Conservation (phyloP, 2,797 vertebrate species). For the Schizopygopsis malacanthus region DNA sequence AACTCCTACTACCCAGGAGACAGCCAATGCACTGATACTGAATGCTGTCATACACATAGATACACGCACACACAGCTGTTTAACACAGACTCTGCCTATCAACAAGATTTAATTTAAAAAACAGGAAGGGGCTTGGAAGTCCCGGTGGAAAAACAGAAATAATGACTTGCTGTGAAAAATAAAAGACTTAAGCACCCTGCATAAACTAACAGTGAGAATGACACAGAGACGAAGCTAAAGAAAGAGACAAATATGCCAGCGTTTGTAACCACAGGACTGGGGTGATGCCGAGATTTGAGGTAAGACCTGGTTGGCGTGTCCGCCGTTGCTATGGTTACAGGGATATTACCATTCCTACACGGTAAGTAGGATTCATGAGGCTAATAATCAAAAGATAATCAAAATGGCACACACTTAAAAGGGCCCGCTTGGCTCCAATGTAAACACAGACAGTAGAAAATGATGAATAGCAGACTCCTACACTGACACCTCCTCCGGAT, state of each 20-base stretch:
- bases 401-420: conserved; percentile 27
- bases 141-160: conserved; percentile 36
- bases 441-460: conserved; percentile 25
- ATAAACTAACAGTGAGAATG: conserved; percentile 9
- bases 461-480: conserved; percentile 34
- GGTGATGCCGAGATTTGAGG: conserved; percentile 31
- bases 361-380: conserved; percentile 46
- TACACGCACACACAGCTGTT: conserved; percentile 30
- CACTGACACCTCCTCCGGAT: conserved; percentile 16
- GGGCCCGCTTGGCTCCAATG: conserved; percentile 25
- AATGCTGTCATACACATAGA: conserved; percentile 51
- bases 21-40: conserved; percentile 39
- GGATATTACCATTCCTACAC: conserved; percentile 49
- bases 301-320: conserved; percentile 27
- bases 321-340: conserved; percentile 55
- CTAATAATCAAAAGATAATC: conserved; percentile 51
- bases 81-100: conserved; percentile 41
- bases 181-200: background rate
- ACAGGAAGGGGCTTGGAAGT: conserved; percentile 33
- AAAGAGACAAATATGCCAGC: background rate
- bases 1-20: conserved; percentile 51
- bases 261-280: background rate
- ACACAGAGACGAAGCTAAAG: conserved; percentile 2
- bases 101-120: conserved; percentile 45
- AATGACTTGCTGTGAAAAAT: conserved; percentile 39